These are phyloP conservation scores for Cuniculus paca DNA, from an alignment of 2,797 vertebrate species.

Conservation along the genomic window DNA sequence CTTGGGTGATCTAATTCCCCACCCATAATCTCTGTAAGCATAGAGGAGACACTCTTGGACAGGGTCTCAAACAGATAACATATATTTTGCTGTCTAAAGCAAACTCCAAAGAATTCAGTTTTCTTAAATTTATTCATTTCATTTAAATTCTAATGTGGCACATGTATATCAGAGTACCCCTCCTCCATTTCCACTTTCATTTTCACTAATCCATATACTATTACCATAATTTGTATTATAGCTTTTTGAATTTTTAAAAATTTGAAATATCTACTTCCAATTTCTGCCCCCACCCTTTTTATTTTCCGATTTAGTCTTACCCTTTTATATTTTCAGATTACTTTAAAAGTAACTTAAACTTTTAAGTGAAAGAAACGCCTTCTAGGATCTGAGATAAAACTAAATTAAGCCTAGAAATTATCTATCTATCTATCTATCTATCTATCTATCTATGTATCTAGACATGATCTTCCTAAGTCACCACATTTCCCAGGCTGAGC, in stretches of 20 bases:
- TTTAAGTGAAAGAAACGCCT: not conserved
- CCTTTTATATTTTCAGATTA: not conserved
- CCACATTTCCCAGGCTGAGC: not conserved
- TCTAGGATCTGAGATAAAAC: not conserved
- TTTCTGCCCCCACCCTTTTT: not conserved
- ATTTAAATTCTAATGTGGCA: not conserved
- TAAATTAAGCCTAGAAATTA: constrained; percentile 36
- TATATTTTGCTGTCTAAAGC: not conserved
- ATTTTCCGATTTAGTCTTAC: not conserved
- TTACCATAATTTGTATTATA: not conserved
- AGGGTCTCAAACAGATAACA: not conserved
- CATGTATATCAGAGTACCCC: not conserved
- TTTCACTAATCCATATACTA: constrained; percentile 32
- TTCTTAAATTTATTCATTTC: not conserved
- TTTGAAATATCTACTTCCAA: not conserved
- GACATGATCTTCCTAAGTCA: not conserved
- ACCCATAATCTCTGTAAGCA: not conserved
- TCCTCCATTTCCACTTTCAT: not conserved
- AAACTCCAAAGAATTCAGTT: not conserved
- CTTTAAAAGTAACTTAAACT: constrained; percentile 19
- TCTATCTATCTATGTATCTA: not conserved
- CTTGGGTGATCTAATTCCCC: not conserved
- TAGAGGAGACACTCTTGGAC: not conserved
- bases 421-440: not conserved
- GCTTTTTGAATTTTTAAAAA: constrained; percentile 10